These are phyloP conservation scores for Scleropages formosus DNA, from an alignment of 2,797 vertebrate species.

Conservation along the genomic window DNA sequence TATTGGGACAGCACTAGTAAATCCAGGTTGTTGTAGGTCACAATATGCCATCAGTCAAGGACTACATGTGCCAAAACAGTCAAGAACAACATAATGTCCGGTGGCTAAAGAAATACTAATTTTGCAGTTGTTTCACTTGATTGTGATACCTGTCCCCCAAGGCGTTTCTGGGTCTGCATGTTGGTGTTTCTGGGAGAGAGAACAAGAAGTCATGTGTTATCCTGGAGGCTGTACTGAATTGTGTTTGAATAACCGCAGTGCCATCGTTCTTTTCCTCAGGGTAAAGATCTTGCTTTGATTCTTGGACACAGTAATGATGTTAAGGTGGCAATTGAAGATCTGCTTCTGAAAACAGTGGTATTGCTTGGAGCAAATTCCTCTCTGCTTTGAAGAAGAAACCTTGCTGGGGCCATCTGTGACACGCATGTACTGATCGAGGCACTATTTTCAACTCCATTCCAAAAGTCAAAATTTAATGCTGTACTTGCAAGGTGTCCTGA, in stretches of 20 bases:
- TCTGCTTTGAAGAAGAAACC: slow-evolving; percentile 44
- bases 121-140: not conserved
- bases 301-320: slow-evolving; percentile 50
- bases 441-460: slow-evolving; percentile 47
- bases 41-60: too few species aligned
- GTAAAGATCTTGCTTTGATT: slow-evolving; percentile 48
- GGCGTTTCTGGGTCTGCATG: not conserved
- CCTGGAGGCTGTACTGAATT: slow-evolving; percentile 44
- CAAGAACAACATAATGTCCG: not conserved
- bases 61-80: not conserved
- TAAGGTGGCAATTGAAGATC: slow-evolving; percentile 54
- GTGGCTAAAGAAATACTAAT: not conserved
- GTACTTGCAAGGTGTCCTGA: too few species aligned
- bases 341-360: slow-evolving; percentile 47
- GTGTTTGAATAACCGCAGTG: not conserved
- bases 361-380: slow-evolving; percentile 52
- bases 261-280: slow-evolving; percentile 14
- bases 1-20: too few species aligned
- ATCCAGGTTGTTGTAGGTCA: too few species aligned
- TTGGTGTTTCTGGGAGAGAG: not conserved
- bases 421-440: slow-evolving; percentile 44
- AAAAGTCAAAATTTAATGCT: not conserved
- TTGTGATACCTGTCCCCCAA: not conserved
- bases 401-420: slow-evolving; percentile 43
- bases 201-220: not conserved